phyloP scores from a whole-genome alignment of 1,140 invertebrate species.

The Apolygus lucorum region DNA sequence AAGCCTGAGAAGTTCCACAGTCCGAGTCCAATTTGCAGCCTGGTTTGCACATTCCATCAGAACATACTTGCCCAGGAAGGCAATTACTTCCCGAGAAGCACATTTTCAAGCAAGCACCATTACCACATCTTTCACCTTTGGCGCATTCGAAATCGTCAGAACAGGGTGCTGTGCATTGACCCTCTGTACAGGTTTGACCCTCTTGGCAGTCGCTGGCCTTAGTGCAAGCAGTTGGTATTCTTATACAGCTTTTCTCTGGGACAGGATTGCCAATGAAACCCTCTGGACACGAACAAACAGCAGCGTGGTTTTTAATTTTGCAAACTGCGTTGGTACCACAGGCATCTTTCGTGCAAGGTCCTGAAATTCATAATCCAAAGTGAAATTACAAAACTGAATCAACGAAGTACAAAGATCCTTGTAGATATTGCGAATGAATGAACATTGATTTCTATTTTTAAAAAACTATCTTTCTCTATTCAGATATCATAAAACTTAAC shows the following conservation, averaged over 20 bases:
- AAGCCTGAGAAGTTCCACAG: conserved; percentile 69
- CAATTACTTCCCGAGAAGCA: conserved; percentile 85
- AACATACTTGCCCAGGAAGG: conserved; percentile 74
- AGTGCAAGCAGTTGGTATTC: conserved; percentile 57
- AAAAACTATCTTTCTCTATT: not conserved
- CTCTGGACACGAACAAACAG: conserved; percentile 64
- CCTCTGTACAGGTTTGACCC: conserved; percentile 62
- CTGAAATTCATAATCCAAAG: conserved; percentile 40
- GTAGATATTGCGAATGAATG: not conserved
- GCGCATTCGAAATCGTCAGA: conserved; percentile 60
- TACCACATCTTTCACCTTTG: conserved; percentile 69
- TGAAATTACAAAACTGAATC: not conserved
- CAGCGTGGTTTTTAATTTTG: conserved; percentile 57
- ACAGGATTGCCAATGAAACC: conserved; percentile 80
- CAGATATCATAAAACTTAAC: not conserved
- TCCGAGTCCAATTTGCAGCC: conserved; percentile 75
- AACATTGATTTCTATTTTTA: too few relatives aligned
- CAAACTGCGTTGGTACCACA: conserved; percentile 81
- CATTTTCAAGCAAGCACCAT: conserved; percentile 69
- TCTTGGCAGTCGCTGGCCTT: conserved; percentile 55
- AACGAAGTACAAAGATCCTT: not conserved
- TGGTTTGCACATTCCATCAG: conserved; percentile 63
- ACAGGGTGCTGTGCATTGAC: conserved; percentile 66
- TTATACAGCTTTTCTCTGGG: conserved; percentile 77
- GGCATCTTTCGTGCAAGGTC: conserved; percentile 67